A percentile compares a stretch with the other conserved stretches of the same genome.
These are phyloP conservation scores for Drosophila insularis DNA, from an alignment of 1,140 invertebrate genomes.

Conservation along the genomic window DNA sequence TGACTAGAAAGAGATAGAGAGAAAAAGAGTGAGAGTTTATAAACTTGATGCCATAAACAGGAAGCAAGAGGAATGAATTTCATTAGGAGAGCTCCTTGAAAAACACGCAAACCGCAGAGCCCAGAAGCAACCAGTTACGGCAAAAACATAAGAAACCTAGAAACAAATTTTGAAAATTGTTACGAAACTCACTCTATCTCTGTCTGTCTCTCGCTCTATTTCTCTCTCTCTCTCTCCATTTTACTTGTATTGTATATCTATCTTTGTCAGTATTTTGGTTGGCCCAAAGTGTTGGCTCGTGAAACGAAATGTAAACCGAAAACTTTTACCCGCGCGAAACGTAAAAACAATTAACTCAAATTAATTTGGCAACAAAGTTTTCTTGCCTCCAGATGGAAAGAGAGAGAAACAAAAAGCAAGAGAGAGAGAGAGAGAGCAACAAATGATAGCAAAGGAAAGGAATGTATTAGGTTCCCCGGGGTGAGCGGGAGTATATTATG, in stretches of 20 bases:
- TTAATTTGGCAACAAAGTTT: conserved; percentile 75
- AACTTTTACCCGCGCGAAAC: conserved; percentile 53
- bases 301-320: conserved; percentile 61
- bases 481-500: background rate
- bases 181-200: background rate
- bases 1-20: background rate
- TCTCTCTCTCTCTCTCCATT: background rate
- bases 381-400: background rate
- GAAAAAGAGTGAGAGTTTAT: conserved; percentile 21
- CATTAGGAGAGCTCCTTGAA: conserved; percentile 54
- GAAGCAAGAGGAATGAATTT: conserved; percentile 54
- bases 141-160: background rate
- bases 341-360: conserved; percentile 72
- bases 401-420: background rate
- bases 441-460: background rate
- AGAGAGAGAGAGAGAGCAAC: background rate
- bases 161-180: conserved; percentile 11
- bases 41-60: conserved; percentile 71
- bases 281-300: conserved; percentile 37
- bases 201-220: background rate
- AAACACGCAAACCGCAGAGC: conserved; percentile 37
- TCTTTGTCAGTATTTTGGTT: conserved; percentile 1
- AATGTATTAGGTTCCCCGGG: background rate
- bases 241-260: background rate
- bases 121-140: no score